Conservation (phyloP, 1,140 invertebrate species). For the Bathynomus jamesi region DNA sequence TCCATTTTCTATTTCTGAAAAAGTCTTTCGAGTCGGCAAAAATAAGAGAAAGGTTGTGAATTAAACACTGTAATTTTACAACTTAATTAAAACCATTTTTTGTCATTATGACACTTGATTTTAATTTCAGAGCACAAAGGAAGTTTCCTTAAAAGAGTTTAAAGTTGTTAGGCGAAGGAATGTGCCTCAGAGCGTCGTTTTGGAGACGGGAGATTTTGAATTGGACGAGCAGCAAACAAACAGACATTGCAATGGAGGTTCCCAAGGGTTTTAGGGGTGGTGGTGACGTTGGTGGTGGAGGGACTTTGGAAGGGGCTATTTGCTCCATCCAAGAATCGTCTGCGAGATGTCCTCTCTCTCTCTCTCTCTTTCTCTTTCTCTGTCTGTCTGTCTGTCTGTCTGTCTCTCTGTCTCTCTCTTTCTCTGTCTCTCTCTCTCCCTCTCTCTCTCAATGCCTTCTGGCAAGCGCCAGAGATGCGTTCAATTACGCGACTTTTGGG, state of each 20-base stretch:
- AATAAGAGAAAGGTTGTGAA: conserved; percentile 26
- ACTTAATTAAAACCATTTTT: conserved; percentile 33
- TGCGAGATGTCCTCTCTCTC: no score
- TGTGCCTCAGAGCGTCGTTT: conserved; percentile 14
- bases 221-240: conserved; percentile 20
- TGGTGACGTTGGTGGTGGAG: conserved; percentile 14
- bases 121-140: conserved; percentile 32
- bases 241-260: conserved; percentile 19
- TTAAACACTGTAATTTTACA: conserved; percentile 34
- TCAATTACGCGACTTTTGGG: neutral
- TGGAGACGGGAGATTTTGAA: neutral
- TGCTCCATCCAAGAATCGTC: conserved; percentile 21
- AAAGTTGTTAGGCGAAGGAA: conserved; percentile 34
- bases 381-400: neutral
- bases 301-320: conserved; percentile 5
- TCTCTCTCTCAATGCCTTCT: neutral
- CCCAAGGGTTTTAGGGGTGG: conserved; percentile 21
- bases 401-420: no score
- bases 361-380: conserved; percentile 16
- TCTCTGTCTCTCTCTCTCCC: no score
- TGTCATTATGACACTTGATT: conserved; percentile 36
- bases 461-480: neutral
- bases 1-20: neutral
- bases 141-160: conserved; percentile 20
- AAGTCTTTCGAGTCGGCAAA: neutral